Base-by-base conservation (phyloP, 1,140 invertebrate genomes). In the Ostrea edulis region DNA sequence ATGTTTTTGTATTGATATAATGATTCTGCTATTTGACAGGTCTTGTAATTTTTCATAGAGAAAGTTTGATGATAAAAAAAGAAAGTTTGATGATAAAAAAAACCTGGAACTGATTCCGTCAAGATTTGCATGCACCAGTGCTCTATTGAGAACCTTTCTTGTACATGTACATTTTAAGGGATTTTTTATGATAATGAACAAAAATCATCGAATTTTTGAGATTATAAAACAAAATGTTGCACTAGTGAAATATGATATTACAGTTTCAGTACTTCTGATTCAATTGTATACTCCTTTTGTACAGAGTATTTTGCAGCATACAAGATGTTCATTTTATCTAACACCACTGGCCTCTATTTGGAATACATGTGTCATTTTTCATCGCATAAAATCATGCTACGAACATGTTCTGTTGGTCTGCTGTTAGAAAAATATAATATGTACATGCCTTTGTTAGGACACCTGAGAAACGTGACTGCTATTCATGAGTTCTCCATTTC, bases 171-270 rank as follows among this genome's bases (percentile, higher is more conserved):
- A 44, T 44, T 44, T 44, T 44, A 44, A 44, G 1, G 35, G 35
- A 44, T 44, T 44, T 44, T 5, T 44, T 44, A 44, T 44, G 35
- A 44, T 44, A 4, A 3, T 62, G 55, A 62, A 62, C 55, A 62
- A 77, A 77, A 77, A 35, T 77, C 68, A 77, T 77, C 29, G 68
- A 71, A 29, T 29, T 71, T 71, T 22, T 71, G 65, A 77, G 68
- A 77, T 77, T 77, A 77, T 77, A 14, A 22, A 62, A 62, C 8
- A 77, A 35, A 77, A 77, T 17, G 8, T 77, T 77, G 68, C 68
- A 77, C 22, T 29, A 35, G 29, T 22, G 17, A 29, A 25, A 77
- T 8, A 77, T 77, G 68, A 77, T 77, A 77, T 77, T 77, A 77
- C 14, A 77, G 29, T 35, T 29, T 12, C 68, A 77, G 22, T 77